phyloP scores from a whole-genome alignment of 2,888 invertebrate species.

The Argyresthia albistria region DNA sequence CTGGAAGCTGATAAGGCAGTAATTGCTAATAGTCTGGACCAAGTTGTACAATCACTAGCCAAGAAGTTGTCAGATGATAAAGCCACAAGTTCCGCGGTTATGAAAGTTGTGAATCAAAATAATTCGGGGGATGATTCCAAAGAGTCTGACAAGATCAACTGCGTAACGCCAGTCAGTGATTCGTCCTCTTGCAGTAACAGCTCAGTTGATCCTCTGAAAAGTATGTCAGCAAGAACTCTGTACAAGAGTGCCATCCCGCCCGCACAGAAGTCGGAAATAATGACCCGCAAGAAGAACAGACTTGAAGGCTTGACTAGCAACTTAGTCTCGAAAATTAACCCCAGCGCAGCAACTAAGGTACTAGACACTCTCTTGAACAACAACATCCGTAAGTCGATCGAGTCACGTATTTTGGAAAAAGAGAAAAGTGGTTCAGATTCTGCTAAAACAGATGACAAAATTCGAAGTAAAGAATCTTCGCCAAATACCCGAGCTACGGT shows the following conservation, averaged over 20 bases:
- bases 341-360: conserved; percentile 65
- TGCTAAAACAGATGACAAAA: conserved; percentile 42
- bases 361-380: conserved; percentile 63
- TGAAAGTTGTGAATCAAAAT: conserved; percentile 43
- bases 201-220: conserved; percentile 49
- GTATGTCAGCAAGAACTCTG: conserved; percentile 61
- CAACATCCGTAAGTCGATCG: conserved; percentile 63
- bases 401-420: conserved; percentile 61
- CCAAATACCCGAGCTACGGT: conserved; percentile 62
- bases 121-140: conserved; percentile 36
- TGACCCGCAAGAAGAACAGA: conserved; percentile 75
- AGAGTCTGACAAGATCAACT: conserved; percentile 27
- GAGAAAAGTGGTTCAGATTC: conserved; percentile 39
- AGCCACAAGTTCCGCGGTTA: conserved; percentile 17
- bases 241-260: conserved; percentile 62
- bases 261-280: conserved; percentile 69
- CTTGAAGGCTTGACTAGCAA: conserved; percentile 74
- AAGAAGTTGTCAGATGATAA: conserved; percentile 62
- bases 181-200: conserved; percentile 16
- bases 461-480: conserved; percentile 37
- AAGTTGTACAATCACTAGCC: conserved; percentile 61
- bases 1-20: conserved; percentile 72
- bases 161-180: conserved; percentile 19
- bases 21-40: conserved; percentile 48
- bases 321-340: conserved; percentile 74